Base-by-base conservation (phyloP, 2,113 vertebrate genomes). In the Arvicanthis niloticus region DNA sequence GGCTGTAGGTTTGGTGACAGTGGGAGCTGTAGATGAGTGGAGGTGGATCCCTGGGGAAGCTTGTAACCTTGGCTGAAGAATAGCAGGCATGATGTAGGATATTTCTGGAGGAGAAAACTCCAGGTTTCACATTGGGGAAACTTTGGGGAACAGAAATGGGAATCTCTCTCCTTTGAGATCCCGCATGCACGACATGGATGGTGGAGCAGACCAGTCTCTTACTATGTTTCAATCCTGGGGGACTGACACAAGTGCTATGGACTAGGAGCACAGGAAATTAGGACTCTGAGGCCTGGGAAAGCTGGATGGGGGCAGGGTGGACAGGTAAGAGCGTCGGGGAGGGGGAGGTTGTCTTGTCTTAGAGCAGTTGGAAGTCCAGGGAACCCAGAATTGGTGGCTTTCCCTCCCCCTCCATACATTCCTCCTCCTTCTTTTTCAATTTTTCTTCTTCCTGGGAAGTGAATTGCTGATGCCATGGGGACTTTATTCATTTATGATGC, bases 401-500 rank as follows among this genome's bases (percentile, higher is more conserved):
- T 94, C 88, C 97, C 97, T 95, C 96, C 93, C 86, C 94, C 97
- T 96, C 60, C 65, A 93, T 90, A 95, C 88, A 58, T 97, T 94
- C 60, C 4, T 65, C 94, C 85, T 91, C 89, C 82, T 9, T 75
- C 51, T 60, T 88, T 78, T 95, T 65, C 45, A 31, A n/a, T 90
- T 91, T 97, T 91, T 92, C 29, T 94, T 82, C 91, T 94, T 80
- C 75, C 56, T 76, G 96, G 97, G 97, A 95, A 97, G 97, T 34
- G 96, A 90, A 94, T 70, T 76, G 97, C 98, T 58, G 95, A 95
- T 97, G 97, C 93, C 48, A 56, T 96, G 96, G 95, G 97, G 97
- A 97, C 98, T 96, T 89, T 89, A 78, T 87, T 77, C 97, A 97
- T 94, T 60, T 81, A 89, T 92, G 98, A 97, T 98, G 98, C 98